phyloP scores from a whole-genome alignment of 2,888 invertebrate species.

The Neuroscelio doddi region DNA sequence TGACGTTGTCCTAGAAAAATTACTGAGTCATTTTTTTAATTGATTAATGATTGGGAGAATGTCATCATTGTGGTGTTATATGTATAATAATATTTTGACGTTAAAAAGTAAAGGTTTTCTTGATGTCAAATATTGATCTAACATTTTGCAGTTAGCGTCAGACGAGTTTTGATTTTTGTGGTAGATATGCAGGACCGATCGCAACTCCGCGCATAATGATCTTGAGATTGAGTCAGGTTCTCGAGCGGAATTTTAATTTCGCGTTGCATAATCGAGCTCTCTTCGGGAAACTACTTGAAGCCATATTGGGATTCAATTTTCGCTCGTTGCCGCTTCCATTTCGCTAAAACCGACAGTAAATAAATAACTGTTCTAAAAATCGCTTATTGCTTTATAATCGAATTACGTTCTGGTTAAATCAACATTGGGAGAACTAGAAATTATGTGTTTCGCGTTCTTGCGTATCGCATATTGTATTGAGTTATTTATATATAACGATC shows the following conservation, averaged over 20 bases:
- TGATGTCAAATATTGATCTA: too few species aligned
- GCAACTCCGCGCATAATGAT: slow-evolving; percentile 42
- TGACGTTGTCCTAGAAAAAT: too few species aligned
- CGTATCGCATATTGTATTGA: too few species aligned
- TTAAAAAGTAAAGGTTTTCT: too few species aligned
- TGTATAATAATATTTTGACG: too few species aligned
- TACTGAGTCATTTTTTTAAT: too few species aligned
- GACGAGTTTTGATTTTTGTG: slow-evolving; percentile 37
- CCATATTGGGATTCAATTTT: slow-evolving; percentile 43
- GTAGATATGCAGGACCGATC: slow-evolving; percentile 43
- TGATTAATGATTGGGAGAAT: too few species aligned
- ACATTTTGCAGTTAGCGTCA: slow-evolving; percentile 25
- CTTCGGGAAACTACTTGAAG: slow-evolving; percentile 41
- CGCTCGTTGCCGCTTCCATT: slow-evolving; percentile 36
- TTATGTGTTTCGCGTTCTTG: too few species aligned
- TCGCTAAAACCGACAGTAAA: slow-evolving; percentile 21
- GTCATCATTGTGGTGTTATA: too few species aligned
- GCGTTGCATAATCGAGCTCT: slow-evolving; percentile 40
- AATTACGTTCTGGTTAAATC: slow-evolving; percentile 18
- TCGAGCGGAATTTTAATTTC: slow-evolving; percentile 44
- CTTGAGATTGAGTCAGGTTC: slow-evolving; percentile 45
- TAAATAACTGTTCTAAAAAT: slow-evolving; percentile 29
- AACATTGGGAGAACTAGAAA: neutral
- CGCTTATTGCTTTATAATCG: slow-evolving; percentile 9
- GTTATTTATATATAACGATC: too few species aligned